A percentile compares a stretch with the other conserved stretches of the same genome.
These are phyloP conservation scores for Telmatochromis brachygnathus DNA, from an alignment of 2,113 vertebrate species.

Conservation along the genomic window DNA sequence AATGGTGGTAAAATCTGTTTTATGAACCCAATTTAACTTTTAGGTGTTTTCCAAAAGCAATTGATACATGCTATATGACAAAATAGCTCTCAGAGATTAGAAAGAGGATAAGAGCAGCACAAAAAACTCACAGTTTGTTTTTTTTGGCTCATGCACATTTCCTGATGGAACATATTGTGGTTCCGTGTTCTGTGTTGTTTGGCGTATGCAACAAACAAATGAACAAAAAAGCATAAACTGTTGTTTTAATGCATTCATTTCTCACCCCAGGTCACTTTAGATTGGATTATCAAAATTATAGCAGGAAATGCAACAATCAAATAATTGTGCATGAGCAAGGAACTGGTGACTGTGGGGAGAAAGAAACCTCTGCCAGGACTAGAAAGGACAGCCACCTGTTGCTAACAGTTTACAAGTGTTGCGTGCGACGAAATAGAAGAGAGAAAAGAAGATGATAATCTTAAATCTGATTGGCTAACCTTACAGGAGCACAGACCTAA, in stretches of 20 bases:
- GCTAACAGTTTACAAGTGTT: neutral
- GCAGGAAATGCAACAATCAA: neutral
- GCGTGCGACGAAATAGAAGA: neutral
- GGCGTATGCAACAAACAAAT: neutral
- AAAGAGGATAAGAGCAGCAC: neutral
- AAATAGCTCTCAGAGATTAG: neutral
- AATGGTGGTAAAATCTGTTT: neutral
- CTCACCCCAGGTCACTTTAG: neutral
- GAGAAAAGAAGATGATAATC: neutral
- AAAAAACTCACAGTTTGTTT: neutral
- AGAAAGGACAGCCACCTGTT: neutral
- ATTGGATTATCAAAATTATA: neutral
- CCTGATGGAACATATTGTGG: neutral
- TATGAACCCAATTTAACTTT: neutral
- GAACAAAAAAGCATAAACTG: neutral
- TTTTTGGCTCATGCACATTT: neutral
- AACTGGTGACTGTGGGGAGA: neutral
- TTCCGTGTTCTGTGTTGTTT: neutral
- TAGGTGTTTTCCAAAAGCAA: neutral
- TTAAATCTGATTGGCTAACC: neutral
- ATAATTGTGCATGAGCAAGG: neutral
- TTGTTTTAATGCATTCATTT: neutral
- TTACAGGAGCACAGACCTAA: neutral
- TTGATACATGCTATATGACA: neutral
- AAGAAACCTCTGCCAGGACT: neutral